Base-by-base conservation (phyloP, 2,888 invertebrate species). In the Cremastinae sp. region DNA sequence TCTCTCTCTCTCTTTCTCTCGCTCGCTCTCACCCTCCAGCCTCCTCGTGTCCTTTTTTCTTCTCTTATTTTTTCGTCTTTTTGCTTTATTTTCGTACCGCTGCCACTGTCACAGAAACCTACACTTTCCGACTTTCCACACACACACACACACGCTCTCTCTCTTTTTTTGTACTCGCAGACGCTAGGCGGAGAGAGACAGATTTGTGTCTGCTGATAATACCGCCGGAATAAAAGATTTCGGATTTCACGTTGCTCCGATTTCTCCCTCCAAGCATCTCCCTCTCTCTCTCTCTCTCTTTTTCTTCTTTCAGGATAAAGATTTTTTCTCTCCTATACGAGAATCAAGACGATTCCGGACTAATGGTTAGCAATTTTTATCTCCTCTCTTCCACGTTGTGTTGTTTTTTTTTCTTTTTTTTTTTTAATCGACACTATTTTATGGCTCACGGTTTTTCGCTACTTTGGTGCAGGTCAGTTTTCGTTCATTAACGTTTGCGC, bases 31-130 rank as follows among this genome's bases (percentile, higher is more conserved):
- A n/a, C n/a, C n/a, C n/a, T n/a, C n/a, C n/a, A n/a, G n/a, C 38
- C 38, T 51, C 54, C 5, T 28, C 28, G 28, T 28, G 28, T 28
- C n/a, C n/a, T n/a, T 28, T 28, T 28, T 28, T 28, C 5, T 28
- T 5, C 28, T 28, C 28, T 28, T 28, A 2, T 28, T 53, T 45
- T 20, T 7, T 9, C 34, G 53, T 14, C 4, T 34, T 62, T 28
- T 41, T 49, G 20, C n/a, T 56, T 14, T 38, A 59, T 59, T 62
- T 68, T 47, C 16, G 12, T 54, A 54, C 34, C 58, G 9, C 45
- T 65, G 47, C 65, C 38, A 58, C 49, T 8, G 61, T 54, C 20
- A 22, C 47, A 43, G 53, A 18, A 10, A 22, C 51, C 28, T 22
- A 7, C 38, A 18, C 20, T 12, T 41, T 41, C 51, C 51, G 38